Evolutionary conservation across 2,797 vertebrate genomes (phyloP).

Genomic region (Takifugu rubripes): DNA sequence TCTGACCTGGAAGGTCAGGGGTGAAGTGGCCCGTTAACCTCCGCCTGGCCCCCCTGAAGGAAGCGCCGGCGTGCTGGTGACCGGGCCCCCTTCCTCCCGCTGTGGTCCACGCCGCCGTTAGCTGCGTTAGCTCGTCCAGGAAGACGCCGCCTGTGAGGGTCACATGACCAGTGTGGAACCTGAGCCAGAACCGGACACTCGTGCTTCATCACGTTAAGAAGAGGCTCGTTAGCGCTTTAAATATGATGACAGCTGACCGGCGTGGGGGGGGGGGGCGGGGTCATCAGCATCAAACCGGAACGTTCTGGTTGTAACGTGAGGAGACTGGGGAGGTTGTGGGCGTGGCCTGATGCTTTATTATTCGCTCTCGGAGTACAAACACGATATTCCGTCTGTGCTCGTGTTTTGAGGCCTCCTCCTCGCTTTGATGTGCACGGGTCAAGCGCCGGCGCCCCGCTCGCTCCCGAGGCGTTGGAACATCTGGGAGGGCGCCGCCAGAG

Average conservation of each 20-base stretch:
- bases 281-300: neutral
- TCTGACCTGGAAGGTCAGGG: conserved; percentile 37
- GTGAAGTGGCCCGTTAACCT: conserved; percentile 61
- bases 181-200: neutral
- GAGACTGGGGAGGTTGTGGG: neutral
- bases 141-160: too few species aligned
- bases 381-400: conserved; percentile 8
- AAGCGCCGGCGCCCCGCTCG: conserved; percentile 44
- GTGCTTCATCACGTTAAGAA: conserved; percentile 9
- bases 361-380: neutral
- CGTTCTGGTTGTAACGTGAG: too few species aligned
- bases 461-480: conserved; percentile 47
- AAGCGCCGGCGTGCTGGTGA: conserved; percentile 19
- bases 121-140: too few species aligned
- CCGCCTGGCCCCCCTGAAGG: conserved; percentile 20
- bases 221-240: neutral
- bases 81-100: too few species aligned
- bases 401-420: conserved; percentile 61
- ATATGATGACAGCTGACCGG: neutral
- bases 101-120: too few species aligned
- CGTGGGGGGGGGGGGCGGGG: neutral
- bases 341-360: neutral
- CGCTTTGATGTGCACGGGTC: conserved; percentile 65
- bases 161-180: too few species aligned
- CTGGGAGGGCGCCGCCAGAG: conserved; percentile 48